Conservation (phyloP, 2,113 vertebrate genomes). For the Benitochromis conjunctus region DNA sequence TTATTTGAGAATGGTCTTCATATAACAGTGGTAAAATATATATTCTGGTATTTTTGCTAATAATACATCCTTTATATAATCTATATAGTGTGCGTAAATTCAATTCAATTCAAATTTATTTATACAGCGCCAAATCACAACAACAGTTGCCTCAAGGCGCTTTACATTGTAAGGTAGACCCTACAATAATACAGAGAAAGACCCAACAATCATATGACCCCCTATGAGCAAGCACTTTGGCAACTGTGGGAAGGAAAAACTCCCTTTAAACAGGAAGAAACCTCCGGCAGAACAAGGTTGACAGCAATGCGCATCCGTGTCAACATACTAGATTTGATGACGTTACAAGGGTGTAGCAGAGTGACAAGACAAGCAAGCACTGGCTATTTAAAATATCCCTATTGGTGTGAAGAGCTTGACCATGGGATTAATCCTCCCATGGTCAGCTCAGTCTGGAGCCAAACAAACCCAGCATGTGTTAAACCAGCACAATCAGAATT, state of each 20-base stretch:
- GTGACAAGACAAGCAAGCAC: background rate
- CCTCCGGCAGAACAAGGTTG: background rate
- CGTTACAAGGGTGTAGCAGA: background rate
- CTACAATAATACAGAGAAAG: too few species aligned
- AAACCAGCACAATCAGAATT: background rate
- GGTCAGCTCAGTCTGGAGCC: background rate
- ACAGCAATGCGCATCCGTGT: background rate
- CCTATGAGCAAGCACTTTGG: too few species aligned
- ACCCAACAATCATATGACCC: too few species aligned
- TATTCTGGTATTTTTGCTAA: background rate
- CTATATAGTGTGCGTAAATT: background rate
- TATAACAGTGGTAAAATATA: background rate
- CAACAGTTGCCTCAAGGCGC: too few species aligned
- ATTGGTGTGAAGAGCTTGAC: background rate
- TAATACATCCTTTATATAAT: background rate
- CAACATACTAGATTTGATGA: background rate
- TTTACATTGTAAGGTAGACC: too few species aligned
- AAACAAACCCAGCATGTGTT: background rate
- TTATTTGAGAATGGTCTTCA: background rate
- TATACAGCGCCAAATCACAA: too few species aligned
- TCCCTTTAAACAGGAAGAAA: too few species aligned
- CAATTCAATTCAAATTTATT: too few species aligned
- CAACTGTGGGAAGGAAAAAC: too few species aligned
- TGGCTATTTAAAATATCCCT: background rate
- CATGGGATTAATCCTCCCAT: background rate